Conservation (phyloP, 2,888 invertebrate genomes). For the Campopleginae sp. region DNA sequence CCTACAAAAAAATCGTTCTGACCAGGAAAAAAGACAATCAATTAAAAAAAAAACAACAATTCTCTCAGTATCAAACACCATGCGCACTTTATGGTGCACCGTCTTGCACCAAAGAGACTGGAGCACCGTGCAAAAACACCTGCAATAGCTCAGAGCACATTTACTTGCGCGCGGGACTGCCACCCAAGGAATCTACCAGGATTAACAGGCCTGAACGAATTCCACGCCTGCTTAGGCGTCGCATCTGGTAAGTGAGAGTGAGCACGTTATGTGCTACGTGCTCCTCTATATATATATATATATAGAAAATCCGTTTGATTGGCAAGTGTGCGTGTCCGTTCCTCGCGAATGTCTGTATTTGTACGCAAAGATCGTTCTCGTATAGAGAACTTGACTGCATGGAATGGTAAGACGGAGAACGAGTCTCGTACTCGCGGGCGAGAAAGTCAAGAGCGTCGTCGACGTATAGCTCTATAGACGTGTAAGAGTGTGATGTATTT, state of each 20-base stretch:
- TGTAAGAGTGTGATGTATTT: background rate
- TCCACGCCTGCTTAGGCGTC: background rate
- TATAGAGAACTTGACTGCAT: conserved; percentile 23
- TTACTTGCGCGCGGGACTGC: background rate
- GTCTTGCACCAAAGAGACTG: background rate
- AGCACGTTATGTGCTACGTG: conserved; percentile 13
- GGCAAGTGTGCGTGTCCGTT: background rate
- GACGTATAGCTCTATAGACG: conserved; percentile 45
- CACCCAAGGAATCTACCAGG: conserved; percentile 24
- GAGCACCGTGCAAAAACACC: conserved; percentile 7
- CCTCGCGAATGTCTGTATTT: background rate
- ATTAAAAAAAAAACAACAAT: background rate
- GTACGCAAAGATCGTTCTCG: conserved; percentile 5
- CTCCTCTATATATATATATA: background rate
- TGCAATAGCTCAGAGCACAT: conserved; percentile 28
- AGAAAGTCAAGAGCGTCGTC: conserved; percentile 82
- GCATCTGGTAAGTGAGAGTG: conserved; percentile 48
- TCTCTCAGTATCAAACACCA: no score
- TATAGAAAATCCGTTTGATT: background rate
- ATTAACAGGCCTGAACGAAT: conserved; percentile 40
- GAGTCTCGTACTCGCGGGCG: conserved; percentile 66
- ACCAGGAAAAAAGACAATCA: background rate
- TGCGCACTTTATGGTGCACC: background rate
- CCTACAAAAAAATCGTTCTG: no score
- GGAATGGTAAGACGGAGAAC: conserved; percentile 62